A percentile compares a stretch with the other conserved stretches of the same genome.
Evolutionary conservation across 2,797 vertebrate species (phyloP).

Genomic region (Rhynchotus rufescens): DNA sequence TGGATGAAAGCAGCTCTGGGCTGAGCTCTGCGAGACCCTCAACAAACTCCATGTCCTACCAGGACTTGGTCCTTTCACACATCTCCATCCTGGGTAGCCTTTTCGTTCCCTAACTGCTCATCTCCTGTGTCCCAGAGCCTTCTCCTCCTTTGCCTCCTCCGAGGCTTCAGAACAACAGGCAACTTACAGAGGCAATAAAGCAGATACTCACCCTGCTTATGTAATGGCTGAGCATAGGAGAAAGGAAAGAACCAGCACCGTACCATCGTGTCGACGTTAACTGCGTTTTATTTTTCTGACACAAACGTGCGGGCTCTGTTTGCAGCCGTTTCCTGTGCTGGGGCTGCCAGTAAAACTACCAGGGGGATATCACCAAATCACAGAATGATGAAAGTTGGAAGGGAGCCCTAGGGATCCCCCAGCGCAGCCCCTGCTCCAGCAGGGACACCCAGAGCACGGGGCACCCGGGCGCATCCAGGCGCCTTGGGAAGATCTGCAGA

Average conservation of each 20-base stretch:
- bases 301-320: background rate
- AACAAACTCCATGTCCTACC: background rate
- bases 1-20: background rate
- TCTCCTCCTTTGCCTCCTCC: background rate
- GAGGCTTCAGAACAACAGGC: background rate
- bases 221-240: fast-evolving
- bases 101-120: background rate
- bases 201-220: background rate
- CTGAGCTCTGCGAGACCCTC: background rate
- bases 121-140: fast-evolving
- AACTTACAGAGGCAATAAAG: background rate
- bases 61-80: background rate
- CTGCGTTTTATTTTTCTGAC: fast-evolving
- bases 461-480: no score
- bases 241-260: background rate
- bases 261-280: background rate
- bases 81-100: background rate
- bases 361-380: background rate
- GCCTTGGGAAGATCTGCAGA: no score
- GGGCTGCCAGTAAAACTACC: background rate
- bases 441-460: no score
- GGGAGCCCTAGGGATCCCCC: no score
- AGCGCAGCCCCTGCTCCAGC: no score
- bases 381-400: no score
- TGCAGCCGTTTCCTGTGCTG: background rate